phyloP scores from a whole-genome alignment of 23 tunicate species.

The Halocynthia aurantium region DNA sequence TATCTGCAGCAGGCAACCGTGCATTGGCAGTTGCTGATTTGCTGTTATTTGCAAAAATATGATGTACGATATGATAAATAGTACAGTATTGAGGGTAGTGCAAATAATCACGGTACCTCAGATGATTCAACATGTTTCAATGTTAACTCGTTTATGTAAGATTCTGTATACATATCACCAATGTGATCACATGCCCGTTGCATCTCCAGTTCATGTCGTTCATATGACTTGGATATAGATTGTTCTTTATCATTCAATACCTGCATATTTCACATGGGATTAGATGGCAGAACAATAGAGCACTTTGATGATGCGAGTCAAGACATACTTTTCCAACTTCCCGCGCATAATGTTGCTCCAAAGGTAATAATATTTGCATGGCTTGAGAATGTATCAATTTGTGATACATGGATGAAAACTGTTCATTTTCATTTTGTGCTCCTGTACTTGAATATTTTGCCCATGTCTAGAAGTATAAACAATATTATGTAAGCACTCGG shows the following conservation, averaged over 20 bases:
- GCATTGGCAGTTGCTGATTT: neutral
- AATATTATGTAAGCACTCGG: neutral
- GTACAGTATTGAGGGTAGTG: too few species aligned
- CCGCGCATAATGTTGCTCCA: slow-evolving; percentile 50
- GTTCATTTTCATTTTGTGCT: slow-evolving; percentile 2
- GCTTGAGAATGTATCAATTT: slow-evolving; percentile 83
- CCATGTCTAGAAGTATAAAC: slow-evolving; percentile 42
- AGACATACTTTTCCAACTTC: slow-evolving; percentile 43
- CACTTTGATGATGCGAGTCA: neutral
- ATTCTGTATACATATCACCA: slow-evolving; percentile 65
- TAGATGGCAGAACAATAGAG: neutral
- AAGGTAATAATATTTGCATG: slow-evolving; percentile 56
- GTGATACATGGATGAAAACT: slow-evolving; percentile 53
- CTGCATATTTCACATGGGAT: neutral
- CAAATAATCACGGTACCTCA: slow-evolving; percentile 22
- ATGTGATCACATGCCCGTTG: slow-evolving; percentile 75
- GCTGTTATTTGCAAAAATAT: neutral
- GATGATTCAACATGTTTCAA: slow-evolving; percentile 42
- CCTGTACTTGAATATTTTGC: slow-evolving; percentile 22
- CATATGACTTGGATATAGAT: slow-evolving; percentile 43
- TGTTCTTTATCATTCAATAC: slow-evolving; percentile 39
- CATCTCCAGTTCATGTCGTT: slow-evolving; percentile 80
- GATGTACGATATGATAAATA: too few species aligned
- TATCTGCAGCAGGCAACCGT: too few species aligned
- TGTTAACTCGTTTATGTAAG: slow-evolving; percentile 54